Conservation (phyloP, 1,140 invertebrate genomes). For the Grapholita molesta region DNA sequence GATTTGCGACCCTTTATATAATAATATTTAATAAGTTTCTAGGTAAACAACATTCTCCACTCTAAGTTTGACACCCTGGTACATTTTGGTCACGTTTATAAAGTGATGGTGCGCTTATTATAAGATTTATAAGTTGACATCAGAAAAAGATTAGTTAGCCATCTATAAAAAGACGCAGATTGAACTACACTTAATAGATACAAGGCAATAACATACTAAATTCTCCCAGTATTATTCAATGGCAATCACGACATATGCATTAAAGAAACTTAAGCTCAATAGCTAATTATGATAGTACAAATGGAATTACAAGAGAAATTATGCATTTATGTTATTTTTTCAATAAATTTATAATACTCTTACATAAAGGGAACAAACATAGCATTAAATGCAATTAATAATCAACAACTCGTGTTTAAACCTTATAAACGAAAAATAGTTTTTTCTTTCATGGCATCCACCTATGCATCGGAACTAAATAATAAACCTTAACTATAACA, state of each 20-base stretch:
- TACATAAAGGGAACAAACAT: neutral
- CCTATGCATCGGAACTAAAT: neutral
- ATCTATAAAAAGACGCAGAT: neutral
- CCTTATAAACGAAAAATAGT: neutral
- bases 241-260: neutral
- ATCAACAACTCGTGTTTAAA: neutral
- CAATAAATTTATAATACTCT: neutral
- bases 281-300: neutral
- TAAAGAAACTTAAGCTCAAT: neutral
- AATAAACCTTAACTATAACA: constrained; percentile 4
- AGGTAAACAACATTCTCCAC: neutral
- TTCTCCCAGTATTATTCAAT: neutral
- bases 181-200: neutral
- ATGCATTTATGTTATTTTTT: neutral
- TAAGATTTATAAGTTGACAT: neutral
- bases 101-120: neutral
- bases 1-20: neutral
- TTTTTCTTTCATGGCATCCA: neutral
- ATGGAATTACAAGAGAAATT: neutral
- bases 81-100: neutral
- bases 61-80: neutral
- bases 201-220: neutral
- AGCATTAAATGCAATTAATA: constrained; percentile 16
- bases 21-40: neutral
- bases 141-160: neutral